Percentiles rank a stretch among this genome's conserved stretches.
phyloP scores from a whole-genome alignment of 1,140 invertebrate species.

The Heliothis virescens region DNA sequence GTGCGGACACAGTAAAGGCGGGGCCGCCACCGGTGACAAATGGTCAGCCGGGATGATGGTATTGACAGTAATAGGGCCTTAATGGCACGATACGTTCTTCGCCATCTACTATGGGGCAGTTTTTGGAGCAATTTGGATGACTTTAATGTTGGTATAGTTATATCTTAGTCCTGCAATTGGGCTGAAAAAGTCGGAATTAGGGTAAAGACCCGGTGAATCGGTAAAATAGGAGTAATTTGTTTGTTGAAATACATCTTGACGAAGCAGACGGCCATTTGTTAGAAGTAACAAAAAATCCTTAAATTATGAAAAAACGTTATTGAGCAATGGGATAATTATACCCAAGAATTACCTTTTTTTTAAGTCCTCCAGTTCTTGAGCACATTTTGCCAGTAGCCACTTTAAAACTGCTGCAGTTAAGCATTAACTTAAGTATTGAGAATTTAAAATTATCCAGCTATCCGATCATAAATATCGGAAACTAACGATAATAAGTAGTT shows the following conservation, averaged over 20 bases:
- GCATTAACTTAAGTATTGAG: no score
- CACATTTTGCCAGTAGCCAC: no score
- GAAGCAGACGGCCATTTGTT: no score
- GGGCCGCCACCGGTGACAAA: constrained; percentile 60
- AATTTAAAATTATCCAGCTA: neutral
- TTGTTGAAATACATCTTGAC: no score
- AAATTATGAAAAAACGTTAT: no score
- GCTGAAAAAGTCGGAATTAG: no score
- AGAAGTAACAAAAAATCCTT: no score
- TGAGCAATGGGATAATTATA: no score
- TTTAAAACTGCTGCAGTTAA: no score
- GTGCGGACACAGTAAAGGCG: constrained; percentile 59
- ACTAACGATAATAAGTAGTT: neutral
- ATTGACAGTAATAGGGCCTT: constrained; percentile 63
- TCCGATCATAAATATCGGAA: neutral
- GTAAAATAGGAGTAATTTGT: neutral
- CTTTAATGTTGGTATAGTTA: neutral
- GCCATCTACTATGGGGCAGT: constrained; percentile 2
- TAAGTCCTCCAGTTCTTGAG: no score
- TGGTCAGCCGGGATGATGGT: constrained; percentile 58
- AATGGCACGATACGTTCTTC: constrained; percentile 33
- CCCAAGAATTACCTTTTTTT: no score
- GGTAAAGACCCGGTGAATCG: no score
- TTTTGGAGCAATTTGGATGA: neutral
- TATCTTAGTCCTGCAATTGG: neutral